These are phyloP conservation scores for Macrotis lagotis DNA, from an alignment of 2,113 vertebrate genomes.

Conservation along the genomic window DNA sequence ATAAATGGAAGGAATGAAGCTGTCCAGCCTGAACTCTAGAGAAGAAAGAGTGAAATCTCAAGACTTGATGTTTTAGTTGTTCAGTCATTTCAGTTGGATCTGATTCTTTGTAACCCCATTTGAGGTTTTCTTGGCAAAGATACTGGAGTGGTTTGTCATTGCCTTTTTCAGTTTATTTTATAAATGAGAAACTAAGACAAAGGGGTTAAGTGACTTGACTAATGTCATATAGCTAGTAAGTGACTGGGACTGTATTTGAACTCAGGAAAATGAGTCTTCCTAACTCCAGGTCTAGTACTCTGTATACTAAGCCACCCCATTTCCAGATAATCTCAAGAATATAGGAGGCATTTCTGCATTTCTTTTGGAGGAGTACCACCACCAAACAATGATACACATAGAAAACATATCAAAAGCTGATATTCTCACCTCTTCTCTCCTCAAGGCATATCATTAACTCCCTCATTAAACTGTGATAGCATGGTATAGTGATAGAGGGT, in stretches of 20 bases:
- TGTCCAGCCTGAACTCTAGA: not conserved
- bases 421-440: not conserved
- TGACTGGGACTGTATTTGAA: not conserved
- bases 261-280: not conserved
- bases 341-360: not conserved
- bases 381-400: not conserved
- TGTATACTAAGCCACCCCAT: not conserved
- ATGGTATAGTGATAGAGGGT: not conserved
- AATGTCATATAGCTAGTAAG: not conserved
- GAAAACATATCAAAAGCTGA: not conserved
- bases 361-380: not conserved
- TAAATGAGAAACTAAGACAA: not conserved
- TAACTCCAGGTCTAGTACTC: not conserved
- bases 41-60: not conserved
- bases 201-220: not conserved
- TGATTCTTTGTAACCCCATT: not conserved
- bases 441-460: not conserved
- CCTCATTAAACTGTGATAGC: not conserved
- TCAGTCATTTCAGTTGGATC: not conserved
- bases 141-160: not conserved
- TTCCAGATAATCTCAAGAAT: not conserved
- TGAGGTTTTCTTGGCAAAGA: not conserved
- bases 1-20: not conserved
- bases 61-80: not conserved
- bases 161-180: not conserved